phyloP scores from a whole-genome alignment of 2,797 vertebrate species.

The Tapirus indicus region DNA sequence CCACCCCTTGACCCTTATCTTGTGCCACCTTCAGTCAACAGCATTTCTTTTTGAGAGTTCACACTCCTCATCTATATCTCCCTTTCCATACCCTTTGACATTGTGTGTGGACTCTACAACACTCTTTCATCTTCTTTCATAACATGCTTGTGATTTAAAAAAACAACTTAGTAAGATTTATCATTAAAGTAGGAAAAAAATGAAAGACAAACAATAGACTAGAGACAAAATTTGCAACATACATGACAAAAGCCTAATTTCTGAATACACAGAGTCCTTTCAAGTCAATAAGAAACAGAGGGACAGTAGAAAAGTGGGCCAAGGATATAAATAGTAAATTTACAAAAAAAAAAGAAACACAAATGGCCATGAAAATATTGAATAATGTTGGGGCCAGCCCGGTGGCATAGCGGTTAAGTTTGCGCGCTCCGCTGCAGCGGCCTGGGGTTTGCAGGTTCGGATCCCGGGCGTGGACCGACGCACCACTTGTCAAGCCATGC shows the following conservation, averaged over 20 bases:
- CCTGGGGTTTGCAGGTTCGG: too few relatives aligned
- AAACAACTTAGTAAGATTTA: neutral
- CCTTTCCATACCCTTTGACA: neutral
- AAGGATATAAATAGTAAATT: neutral
- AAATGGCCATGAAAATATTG: slow-evolving; percentile 13
- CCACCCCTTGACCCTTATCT: neutral
- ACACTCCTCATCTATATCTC: neutral
- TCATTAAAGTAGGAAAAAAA: neutral
- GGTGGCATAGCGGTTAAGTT: too few relatives aligned
- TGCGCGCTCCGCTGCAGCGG: too few relatives aligned
- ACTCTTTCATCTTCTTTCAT: neutral
- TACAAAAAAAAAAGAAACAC: neutral
- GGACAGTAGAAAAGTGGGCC: neutral
- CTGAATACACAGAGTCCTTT: neutral
- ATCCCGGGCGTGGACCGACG: too few relatives aligned
- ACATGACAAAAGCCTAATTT: neutral
- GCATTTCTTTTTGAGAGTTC: neutral
- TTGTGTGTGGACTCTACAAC: neutral
- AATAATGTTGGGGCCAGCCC: neutral
- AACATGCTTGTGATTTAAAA: neutral
- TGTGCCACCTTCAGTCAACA: neutral
- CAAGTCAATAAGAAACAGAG: neutral
- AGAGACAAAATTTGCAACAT: neutral
- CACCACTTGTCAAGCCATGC: too few relatives aligned
- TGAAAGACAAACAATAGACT: neutral